Conservation (phyloP, 2,888 invertebrate genomes). For the Rambutsinella grinnellia region DNA sequence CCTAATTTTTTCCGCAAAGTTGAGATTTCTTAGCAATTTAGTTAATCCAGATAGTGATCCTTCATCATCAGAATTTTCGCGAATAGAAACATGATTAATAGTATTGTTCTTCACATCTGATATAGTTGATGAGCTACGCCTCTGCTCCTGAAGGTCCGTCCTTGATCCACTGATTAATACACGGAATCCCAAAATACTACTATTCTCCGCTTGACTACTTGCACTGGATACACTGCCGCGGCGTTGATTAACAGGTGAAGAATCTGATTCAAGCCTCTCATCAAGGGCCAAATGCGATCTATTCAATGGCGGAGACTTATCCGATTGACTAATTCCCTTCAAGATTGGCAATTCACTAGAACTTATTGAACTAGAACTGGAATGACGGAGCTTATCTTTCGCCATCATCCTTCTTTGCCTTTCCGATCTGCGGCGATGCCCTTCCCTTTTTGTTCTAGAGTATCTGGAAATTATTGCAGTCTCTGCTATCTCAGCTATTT, state of each 20-base stretch:
- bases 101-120: conserved; percentile 3
- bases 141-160: conserved; percentile 17
- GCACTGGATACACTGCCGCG: background rate
- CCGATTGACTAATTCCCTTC: conserved; percentile 6
- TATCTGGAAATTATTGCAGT: conserved; percentile 16
- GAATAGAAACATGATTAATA: background rate
- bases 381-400: conserved; percentile 1
- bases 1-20: conserved; percentile 32
- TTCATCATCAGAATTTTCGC: background rate
- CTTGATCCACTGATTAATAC: conserved; percentile 37
- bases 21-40: conserved; percentile 31
- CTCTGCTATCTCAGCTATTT: conserved; percentile 34
- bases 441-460: background rate
- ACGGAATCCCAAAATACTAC: conserved; percentile 22
- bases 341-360: conserved; percentile 28
- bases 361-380: conserved; percentile 10
- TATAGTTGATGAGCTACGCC: conserved; percentile 9
- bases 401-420: conserved; percentile 13
- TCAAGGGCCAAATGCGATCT: conserved; percentile 27
- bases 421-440: background rate
- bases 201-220: background rate
- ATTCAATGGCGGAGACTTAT: conserved; percentile 24
- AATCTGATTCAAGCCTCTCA: conserved; percentile 7
- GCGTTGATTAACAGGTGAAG: background rate
- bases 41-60: conserved; percentile 22